Evolutionary conservation across 1,140 invertebrate genomes (phyloP).

Genomic region (Patella vulgata): DNA sequence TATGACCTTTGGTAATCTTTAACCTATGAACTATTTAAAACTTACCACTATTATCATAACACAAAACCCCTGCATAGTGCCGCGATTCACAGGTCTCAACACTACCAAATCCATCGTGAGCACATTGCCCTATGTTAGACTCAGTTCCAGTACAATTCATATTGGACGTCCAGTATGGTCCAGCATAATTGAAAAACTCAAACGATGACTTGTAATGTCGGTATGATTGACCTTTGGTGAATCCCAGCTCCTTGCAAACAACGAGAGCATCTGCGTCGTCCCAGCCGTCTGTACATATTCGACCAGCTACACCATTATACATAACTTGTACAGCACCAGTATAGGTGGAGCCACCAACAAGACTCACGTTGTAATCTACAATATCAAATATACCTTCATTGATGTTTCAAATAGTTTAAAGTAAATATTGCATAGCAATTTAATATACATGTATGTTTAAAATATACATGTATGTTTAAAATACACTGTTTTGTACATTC

Average conservation of each 20-base stretch:
- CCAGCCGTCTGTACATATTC: constrained; percentile 53
- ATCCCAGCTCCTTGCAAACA: constrained; percentile 51
- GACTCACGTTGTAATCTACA: constrained; percentile 37
- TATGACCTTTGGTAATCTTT: too few relatives aligned
- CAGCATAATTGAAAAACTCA: constrained; percentile 20
- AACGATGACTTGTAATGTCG: constrained; percentile 40
- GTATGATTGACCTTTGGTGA: constrained; percentile 41
- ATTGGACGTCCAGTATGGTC: constrained; percentile 49
- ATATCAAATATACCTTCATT: constrained; percentile 1
- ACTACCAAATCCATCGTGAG: constrained; percentile 35
- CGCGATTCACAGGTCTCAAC: constrained; percentile 33
- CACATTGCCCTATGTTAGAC: constrained; percentile 31
- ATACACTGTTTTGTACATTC: too few relatives aligned
- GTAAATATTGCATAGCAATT: too few relatives aligned
- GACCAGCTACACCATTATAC: constrained; percentile 42
- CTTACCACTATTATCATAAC: constrained; percentile 37
- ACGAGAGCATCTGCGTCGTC: constrained; percentile 47
- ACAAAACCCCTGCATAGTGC: constrained; percentile 48
- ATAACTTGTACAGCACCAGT: constrained; percentile 39
- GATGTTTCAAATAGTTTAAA: background rate
- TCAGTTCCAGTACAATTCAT: constrained; percentile 47
- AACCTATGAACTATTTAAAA: too few relatives aligned
- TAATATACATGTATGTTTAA: too few relatives aligned
- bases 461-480: too few relatives aligned
- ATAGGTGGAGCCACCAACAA: constrained; percentile 22